These are phyloP conservation scores for Epinephelus fuscoguttatus DNA, from an alignment of 2,113 vertebrate species.

Conservation along the genomic window DNA sequence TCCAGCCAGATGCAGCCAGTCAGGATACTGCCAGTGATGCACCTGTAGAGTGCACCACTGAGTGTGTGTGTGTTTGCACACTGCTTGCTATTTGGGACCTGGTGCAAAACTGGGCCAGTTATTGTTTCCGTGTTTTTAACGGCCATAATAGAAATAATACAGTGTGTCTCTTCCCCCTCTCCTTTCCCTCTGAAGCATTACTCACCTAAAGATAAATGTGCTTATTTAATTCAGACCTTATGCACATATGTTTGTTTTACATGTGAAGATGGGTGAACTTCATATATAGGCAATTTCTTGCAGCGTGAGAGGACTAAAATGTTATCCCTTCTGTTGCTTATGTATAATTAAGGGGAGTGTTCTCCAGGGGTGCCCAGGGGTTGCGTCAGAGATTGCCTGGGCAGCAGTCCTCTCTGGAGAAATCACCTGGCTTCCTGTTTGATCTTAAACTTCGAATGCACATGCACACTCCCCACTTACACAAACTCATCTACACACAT, in stretches of 20 bases:
- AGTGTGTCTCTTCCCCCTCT: constrained; percentile 7
- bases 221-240: constrained; percentile 43
- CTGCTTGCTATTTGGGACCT: constrained; percentile 21
- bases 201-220: constrained; percentile 34
- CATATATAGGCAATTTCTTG: constrained; percentile 66
- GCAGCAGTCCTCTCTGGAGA: constrained; percentile 75
- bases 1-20: no score
- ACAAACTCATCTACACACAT: constrained; percentile 51
- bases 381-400: constrained; percentile 80
- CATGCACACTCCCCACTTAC: constrained; percentile 46
- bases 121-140: constrained; percentile 59
- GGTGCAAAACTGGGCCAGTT: constrained; percentile 52
- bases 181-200: constrained; percentile 21
- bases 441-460: constrained; percentile 70
- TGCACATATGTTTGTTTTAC: constrained; percentile 65
- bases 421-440: constrained; percentile 76
- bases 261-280: constrained; percentile 54
- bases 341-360: constrained; percentile 78
- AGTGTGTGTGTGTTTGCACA: no score
- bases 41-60: no score
- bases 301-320: constrained; percentile 71
- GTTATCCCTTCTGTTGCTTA: constrained; percentile 77
- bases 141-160: not conserved
- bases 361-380: constrained; percentile 69
- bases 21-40: no score